Conservation (phyloP, 2,888 invertebrate species). For the Hydropsyche betteni region DNA sequence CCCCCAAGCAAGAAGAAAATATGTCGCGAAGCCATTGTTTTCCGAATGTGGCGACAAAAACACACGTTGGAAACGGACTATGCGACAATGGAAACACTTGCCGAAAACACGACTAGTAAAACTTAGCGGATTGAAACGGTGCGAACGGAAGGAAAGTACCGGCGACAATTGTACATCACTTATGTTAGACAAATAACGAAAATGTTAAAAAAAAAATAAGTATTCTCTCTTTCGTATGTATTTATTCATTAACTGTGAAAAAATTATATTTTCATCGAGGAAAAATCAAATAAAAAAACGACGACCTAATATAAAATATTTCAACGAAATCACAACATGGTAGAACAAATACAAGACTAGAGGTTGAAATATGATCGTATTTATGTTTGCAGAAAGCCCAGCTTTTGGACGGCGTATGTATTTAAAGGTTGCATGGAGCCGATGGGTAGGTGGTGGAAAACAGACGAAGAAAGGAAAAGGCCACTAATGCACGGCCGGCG, state of each 20-base stretch:
- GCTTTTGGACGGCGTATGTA: background rate
- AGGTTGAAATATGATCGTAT: no score
- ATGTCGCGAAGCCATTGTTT: conserved; percentile 31
- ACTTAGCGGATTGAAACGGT: background rate
- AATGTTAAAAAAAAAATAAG: no score
- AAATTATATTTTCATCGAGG: no score
- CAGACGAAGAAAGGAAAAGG: conserved; percentile 22
- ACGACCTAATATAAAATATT: no score
- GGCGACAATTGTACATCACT: background rate
- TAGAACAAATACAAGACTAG: no score
- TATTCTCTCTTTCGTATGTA: no score
- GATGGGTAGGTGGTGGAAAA: conserved; percentile 3
- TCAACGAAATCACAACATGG: no score
- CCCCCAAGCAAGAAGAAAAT: background rate
- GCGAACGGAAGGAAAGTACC: background rate
- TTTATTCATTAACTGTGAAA: no score
- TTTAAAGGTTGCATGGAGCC: background rate
- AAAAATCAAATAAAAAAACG: no score
- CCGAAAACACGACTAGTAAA: background rate
- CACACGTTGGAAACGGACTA: background rate
- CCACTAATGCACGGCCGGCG: conserved; percentile 35
- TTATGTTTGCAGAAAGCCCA: background rate
- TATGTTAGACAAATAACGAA: no score
- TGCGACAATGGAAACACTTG: background rate
- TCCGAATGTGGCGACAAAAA: background rate